Conservation (phyloP, 2,113 vertebrate genomes). For the Forbesichthys papilliferus region DNA sequence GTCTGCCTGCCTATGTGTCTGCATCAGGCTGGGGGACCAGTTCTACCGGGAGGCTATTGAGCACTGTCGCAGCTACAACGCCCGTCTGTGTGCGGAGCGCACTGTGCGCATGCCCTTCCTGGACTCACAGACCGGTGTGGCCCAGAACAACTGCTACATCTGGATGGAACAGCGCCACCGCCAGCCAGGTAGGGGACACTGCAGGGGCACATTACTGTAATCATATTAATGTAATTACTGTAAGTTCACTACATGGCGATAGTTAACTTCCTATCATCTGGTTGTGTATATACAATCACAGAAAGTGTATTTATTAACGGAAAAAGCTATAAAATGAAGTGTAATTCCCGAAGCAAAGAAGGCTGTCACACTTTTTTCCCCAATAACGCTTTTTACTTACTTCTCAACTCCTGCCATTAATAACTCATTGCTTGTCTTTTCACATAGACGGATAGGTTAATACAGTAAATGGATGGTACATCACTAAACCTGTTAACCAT, state of each 20-base stretch:
- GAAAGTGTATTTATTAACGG: too few relatives aligned
- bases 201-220: neutral
- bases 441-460: neutral
- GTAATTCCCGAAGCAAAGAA: too few relatives aligned
- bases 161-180: conserved; percentile 98
- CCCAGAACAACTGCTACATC: conserved; percentile 99
- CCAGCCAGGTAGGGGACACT: conserved; percentile 83
- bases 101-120: conserved; percentile 95
- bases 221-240: too few relatives aligned
- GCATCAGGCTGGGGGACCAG: conserved; percentile 91
- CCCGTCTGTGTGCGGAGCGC: conserved; percentile 93
- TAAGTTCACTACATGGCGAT: too few relatives aligned
- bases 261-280: too few relatives aligned
- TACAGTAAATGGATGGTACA: neutral
- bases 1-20: conserved; percentile 3
- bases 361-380: too few relatives aligned
- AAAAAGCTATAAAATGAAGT: too few relatives aligned
- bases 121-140: conserved; percentile 95
- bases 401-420: neutral
- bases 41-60: conserved; percentile 98
- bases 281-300: too few relatives aligned
- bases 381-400: too few relatives aligned
- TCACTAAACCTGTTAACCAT: neutral
- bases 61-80: conserved; percentile 97
- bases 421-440: neutral